Percentiles rank a stretch among this genome's conserved stretches.
Conservation (phyloP, 2,888 invertebrate genomes). For the Macaria liturata region DNA sequence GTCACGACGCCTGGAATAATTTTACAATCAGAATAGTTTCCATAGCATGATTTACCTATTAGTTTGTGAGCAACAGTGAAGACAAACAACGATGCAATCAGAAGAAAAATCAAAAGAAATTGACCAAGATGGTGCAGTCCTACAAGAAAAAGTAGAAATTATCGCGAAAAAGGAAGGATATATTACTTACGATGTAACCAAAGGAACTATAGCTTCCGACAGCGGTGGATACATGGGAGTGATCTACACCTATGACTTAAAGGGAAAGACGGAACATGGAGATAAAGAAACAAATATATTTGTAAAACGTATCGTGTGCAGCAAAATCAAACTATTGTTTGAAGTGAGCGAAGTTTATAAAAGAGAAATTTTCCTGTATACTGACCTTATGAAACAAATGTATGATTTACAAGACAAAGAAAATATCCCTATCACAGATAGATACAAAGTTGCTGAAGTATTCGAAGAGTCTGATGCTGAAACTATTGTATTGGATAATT, state of each 20-base stretch:
- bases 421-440: slow-evolving; percentile 44
- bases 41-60: background rate
- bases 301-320: slow-evolving; percentile 47
- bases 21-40: background rate
- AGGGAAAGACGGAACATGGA: slow-evolving; percentile 39
- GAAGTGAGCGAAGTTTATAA: slow-evolving; percentile 45
- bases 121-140: slow-evolving; percentile 8
- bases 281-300: slow-evolving; percentile 50
- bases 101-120: background rate
- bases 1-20: too few relatives aligned
- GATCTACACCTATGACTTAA: slow-evolving; percentile 49
- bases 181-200: slow-evolving; percentile 32
- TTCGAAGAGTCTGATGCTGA: slow-evolving; percentile 46
- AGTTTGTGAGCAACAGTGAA: background rate
- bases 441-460: slow-evolving; percentile 47
- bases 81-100: slow-evolving; percentile 6
- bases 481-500: slow-evolving; percentile 55
- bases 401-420: slow-evolving; percentile 47
- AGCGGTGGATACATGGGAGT: slow-evolving; percentile 52
- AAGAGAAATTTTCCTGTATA: slow-evolving; percentile 53
- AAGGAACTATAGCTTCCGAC: slow-evolving; percentile 40
- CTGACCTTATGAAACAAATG: slow-evolving; percentile 47
- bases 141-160: slow-evolving; percentile 28
- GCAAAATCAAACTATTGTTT: slow-evolving; percentile 42
- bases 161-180: slow-evolving; percentile 44